Evolutionary conservation across 2,888 invertebrate species (phyloP), one percentile per base, ranked within the genome.

Genomic region (Schrankia costaestrigalis): DNA sequence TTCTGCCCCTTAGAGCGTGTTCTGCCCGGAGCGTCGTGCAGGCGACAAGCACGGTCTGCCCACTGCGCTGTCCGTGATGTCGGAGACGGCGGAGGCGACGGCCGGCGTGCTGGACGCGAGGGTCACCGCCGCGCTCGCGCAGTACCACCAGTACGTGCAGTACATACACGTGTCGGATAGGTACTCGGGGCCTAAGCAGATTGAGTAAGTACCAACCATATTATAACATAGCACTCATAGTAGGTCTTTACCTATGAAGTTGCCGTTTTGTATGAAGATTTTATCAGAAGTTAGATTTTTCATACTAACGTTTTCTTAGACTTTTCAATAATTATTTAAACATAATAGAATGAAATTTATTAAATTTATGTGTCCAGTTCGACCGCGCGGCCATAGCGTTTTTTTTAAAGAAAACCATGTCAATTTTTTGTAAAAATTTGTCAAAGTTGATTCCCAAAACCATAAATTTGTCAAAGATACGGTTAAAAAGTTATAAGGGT

Each of bases 141-240:
- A 94, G 84, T 97, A 94, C 87, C 91, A 94, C 57, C 90, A 93
- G 41, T 89, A 93, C 71, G 91, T 99, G 63, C 98, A 99, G 78
- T 99, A 94, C 81, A 94, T 99, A 77, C 99, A 99, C 86, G 92
- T 99, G 66, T 98, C 98, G 34, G 99, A 99, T 87, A 95, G 98
- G 71, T 99, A 93, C 86, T 94, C 95, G 54, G 99, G 99, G 19
- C 91, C 92, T 14, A 96, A 97, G 78, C 93, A 94, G 71, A 93
- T 94, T 67, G 98, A 98, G 93, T 95, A 79, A 91, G 94, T 89
- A 21, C 5, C 13, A 8, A 10, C 7, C 11, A 5, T 3, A 3
- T n/a, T 4, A 7, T 7, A 21, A 7, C n/a, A 21, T 21, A 4
- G 3, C 17, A 17, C 17, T 5, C 17, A 17, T 17, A 5, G 7